Evolutionary conservation across 2,888 invertebrate species (phyloP), one percentile per base, ranked within the genome.

Genomic region (Ormyrus rosae): DNA sequence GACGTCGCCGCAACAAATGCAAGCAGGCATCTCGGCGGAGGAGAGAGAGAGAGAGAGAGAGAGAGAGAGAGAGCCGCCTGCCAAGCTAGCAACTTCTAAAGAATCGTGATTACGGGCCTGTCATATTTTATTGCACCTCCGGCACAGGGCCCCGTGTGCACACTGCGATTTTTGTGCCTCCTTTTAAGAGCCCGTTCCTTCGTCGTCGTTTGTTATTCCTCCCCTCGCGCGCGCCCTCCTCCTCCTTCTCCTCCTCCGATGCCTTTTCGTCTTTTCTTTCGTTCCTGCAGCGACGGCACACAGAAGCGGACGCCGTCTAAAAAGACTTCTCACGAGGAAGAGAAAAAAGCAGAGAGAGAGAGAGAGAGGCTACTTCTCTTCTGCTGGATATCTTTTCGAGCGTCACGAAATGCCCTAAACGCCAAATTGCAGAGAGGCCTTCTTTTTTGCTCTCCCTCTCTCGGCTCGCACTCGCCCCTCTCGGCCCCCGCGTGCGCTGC

Each of bases 41-140:
- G 19, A 19, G 19, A 19, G 19, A 19, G 1, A 19, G 19, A 19
- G 19, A n/a, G n/a, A n/a, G n/a, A 19, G 19, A 19, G 19, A 19
- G 19, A 19, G 19, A 19, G 19, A 19, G 19, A 19, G 19, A n/a
- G 53, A 34, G 53, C 58, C 34, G 67, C 60, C 68, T 61, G 68
- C 46, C 68, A 68, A 61, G 46, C 68, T 76, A 76, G 76, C 69
- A 45, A 64, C 56, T 83, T 85, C 75, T 76, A 82, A 84, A 85
- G 86, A 85, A 86, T 85, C 87, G 83, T 88, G 88, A 89, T 89
- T 88, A 87, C 87, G 86, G 85, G 81, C 86, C 87, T 87, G 87
- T 86, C 88, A 86, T 88, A 86, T 86, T 87, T 88, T 86, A 88
- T 87, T 85, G 87, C 87, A 85, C 86, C 86, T 83, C 85, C 82